Evolutionary conservation across 2,888 invertebrate species (phyloP), one percentile per base, ranked within the genome.

Genomic region (Andrena marginata): DNA sequence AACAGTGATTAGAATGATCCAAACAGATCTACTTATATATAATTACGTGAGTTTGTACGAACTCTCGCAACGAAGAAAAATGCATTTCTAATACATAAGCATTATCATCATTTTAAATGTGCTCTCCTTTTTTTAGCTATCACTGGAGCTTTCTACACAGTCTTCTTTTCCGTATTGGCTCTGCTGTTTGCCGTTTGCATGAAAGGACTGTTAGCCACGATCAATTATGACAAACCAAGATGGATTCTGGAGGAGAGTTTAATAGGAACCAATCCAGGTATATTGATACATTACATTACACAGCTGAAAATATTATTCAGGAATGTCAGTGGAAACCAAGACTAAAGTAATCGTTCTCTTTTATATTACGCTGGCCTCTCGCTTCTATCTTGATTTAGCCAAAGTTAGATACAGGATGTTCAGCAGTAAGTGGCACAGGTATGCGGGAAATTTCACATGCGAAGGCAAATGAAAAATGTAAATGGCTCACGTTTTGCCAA

Each of bases 121-220:
- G 10, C 10, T 2, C 10, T 35, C 35, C 2, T 35, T 35, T 35
- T 96, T 96, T 31, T 96, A 98, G 98, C 96, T 82, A 97, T 98
- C 93, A 96, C 98, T 81, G 92, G 97, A 29, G 86, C 97, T 0
- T 99, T 99, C 95, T 99, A 99, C 95, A 85, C 96, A 62, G 95
- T 98, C 85, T 99, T 99, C 95, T 99, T 98, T 95, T 95, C 96
- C 65, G 96, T 96, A 77, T 95, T 99, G 92, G 97, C 97, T 20
- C 96, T 97, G 7, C 95, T 99, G 91, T 99, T 98, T 94, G 96
- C 97, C 0, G 96, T 98, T 70, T 98, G 98, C 94, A 96, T 99
- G 96, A 96, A 97, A 80, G 97, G 97, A 0, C 95, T 99, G 88
- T 95, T 97, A 89, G 94, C 96, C 60, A 96, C 97, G 0, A 92